Base-by-base conservation (phyloP, 2,113 vertebrate genomes). In the Chelonoidis abingdonii region DNA sequence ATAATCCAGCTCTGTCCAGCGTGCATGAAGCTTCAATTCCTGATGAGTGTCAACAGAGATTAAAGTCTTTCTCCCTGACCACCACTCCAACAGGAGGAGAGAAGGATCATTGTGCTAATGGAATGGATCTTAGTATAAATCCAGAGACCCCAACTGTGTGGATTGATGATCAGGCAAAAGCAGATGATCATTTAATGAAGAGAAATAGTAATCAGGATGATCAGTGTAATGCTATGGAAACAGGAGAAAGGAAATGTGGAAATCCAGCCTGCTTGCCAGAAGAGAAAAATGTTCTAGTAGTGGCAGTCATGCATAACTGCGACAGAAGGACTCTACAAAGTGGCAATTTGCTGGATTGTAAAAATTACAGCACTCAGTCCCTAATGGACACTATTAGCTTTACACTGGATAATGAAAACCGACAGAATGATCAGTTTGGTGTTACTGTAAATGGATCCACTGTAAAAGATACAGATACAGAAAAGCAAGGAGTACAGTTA, bases 141-240 rank as follows among this genome's bases (percentile, higher is more conserved):
- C 84, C 98, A 22, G 99, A 99, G 83, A 95, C 95, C 57, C 97
- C 97, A 88, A 97, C 98, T 86, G 98, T 99, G 98, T 94, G 98
- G 98, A 98, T 98, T 94, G 99, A 99, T 95, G 99, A 99, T 94
- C 98, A 98, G 97, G 97, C 98, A 21, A 97, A 98, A 92, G 98
- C 98, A 88, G 98, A 98, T 21, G 98, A 98, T 91, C 98, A 98
- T 0, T 29, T 98, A 95, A 89, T 97, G 92, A 98, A 97, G 97
- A 98, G 95, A 92, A 98, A 84, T 83, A 96, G 82, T 93, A 97
- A 84, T 94, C 89, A 2, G 54, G 95, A 97, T 92, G 98, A 96
- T 94, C 97, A 97, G 17, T 97, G 95, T 91, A 97, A 96, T 87
- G 31, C 95, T 84, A 50, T 94, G 89, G 98, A 98, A 97, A 91